Conservation (phyloP, 2,113 vertebrate species). For the Hyperoodon ampullatus region DNA sequence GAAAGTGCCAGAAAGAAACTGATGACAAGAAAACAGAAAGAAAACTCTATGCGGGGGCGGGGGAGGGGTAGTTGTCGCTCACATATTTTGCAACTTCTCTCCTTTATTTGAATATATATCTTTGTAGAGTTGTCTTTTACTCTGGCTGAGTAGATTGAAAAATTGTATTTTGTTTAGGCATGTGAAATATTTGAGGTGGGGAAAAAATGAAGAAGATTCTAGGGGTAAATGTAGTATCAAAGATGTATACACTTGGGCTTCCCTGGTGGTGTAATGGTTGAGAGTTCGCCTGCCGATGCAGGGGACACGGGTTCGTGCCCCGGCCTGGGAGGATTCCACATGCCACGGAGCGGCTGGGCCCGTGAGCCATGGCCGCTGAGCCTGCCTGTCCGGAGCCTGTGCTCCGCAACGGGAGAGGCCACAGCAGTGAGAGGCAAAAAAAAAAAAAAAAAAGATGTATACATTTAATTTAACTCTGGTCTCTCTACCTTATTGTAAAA, state of each 20-base stretch:
- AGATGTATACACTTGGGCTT: background rate
- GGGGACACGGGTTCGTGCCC: too few relatives aligned
- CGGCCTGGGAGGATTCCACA: too few relatives aligned
- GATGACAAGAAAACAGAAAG: background rate
- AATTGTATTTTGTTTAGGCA: background rate
- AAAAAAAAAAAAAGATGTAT: background rate
- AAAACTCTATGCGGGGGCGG: background rate
- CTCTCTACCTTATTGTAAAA: background rate
- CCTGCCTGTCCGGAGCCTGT: too few relatives aligned
- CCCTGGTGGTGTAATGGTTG: too few relatives aligned
- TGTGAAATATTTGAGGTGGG: slow-evolving; percentile 8
- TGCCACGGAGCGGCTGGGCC: too few relatives aligned
- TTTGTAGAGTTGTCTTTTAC: background rate
- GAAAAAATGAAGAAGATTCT: background rate
- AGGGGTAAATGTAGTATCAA: background rate
- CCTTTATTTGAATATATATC: background rate
- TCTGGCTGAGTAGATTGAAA: background rate
- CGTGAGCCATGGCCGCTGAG: too few relatives aligned
- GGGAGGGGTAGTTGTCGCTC: background rate
- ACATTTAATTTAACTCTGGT: background rate
- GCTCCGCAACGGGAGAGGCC: too few relatives aligned
- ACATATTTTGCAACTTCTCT: background rate
- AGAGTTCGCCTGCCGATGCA: too few relatives aligned
- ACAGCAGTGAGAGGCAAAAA: too few relatives aligned
- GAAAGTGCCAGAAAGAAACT: background rate